Evolutionary conservation across 1,140 invertebrate genomes (phyloP).

Genomic region (Dufourea novaeangliae): DNA sequence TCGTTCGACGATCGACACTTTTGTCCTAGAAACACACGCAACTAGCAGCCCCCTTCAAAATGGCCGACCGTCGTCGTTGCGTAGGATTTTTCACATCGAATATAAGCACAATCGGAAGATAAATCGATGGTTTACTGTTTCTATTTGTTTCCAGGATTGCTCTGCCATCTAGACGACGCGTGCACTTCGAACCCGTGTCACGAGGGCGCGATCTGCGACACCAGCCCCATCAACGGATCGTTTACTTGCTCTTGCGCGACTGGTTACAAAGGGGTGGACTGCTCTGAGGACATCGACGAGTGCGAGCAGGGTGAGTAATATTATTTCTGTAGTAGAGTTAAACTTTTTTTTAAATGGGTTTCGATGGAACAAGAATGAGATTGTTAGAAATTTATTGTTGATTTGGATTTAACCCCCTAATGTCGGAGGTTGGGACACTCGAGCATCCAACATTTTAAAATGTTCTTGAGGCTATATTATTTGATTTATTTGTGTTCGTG

Average conservation of each 20-base stretch:
- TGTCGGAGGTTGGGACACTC: too few species aligned
- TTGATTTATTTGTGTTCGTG: too few species aligned
- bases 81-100: neutral
- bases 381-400: too few species aligned
- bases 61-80: neutral
- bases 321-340: too few species aligned
- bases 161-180: conserved; percentile 98
- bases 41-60: conserved; percentile 18
- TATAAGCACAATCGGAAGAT: neutral
- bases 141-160: conserved; percentile 88
- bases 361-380: too few species aligned
- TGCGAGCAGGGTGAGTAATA: conserved; percentile 93
- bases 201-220: conserved; percentile 95
- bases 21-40: conserved; percentile 69
- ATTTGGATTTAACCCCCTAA: too few species aligned
- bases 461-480: too few species aligned
- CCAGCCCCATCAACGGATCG: conserved; percentile 96
- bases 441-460: too few species aligned
- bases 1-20: conserved; percentile 61
- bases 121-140: conserved; percentile 38
- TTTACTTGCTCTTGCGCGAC: conserved; percentile 96
- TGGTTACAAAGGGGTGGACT: conserved; percentile 95
- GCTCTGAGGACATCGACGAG: conserved; percentile 96
- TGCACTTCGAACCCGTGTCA: conserved; percentile 98
- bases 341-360: too few species aligned